Conservation (phyloP, 2,113 vertebrate species). For the Sus scrofa region DNA sequence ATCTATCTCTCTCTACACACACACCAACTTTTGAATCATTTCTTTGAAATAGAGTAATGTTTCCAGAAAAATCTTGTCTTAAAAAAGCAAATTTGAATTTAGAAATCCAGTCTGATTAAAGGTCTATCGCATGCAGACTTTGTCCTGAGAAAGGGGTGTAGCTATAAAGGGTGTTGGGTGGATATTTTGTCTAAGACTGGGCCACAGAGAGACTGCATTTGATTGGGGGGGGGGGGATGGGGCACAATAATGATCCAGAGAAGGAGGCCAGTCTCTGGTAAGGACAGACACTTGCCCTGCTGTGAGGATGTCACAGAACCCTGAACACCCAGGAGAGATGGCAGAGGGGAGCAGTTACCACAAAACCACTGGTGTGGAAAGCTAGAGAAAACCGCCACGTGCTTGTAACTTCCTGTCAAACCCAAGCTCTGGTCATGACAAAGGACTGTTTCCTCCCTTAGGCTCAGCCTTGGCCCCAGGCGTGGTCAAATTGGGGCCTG, state of each 20-base stretch:
- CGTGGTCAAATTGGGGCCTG: fast-evolving
- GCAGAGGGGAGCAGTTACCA: fast-evolving
- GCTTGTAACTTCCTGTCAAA: neutral
- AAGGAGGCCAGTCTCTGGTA: neutral
- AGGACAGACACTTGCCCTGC: too few relatives aligned
- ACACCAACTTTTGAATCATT: neutral
- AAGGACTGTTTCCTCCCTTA: neutral
- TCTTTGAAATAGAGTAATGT: neutral
- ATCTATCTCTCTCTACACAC: neutral
- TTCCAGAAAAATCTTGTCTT: neutral
- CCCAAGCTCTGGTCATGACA: neutral
- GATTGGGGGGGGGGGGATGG: too few relatives aligned
- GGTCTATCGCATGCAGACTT: neutral
- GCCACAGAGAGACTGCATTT: neutral
- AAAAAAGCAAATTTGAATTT: neutral
- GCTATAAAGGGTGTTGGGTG: neutral
- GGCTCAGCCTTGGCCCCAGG: neutral
- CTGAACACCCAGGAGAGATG: neutral
- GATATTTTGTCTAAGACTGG: neutral
- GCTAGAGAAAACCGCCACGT: fast-evolving
- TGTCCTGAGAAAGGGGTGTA: neutral
- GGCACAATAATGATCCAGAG: neutral
- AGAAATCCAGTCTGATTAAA: neutral
- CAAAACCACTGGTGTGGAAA: neutral
- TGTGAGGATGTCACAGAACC: neutral